These are phyloP conservation scores for Drosophila yakuba DNA, from an alignment of 1,140 invertebrate species.

Conservation along the genomic window DNA sequence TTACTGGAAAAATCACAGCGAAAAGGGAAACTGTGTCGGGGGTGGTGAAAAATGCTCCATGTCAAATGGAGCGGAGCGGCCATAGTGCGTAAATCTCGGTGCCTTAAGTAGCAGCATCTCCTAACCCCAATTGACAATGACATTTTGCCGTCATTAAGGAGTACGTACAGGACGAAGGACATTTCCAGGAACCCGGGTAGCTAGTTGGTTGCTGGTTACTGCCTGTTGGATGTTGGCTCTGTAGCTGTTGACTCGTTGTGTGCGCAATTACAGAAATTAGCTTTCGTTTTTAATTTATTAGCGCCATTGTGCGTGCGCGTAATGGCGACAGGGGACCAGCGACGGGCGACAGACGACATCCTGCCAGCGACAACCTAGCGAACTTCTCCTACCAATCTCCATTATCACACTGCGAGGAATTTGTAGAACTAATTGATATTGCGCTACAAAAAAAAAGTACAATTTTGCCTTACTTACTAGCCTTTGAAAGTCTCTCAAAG, in stretches of 20 bases:
- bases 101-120: constrained; percentile 62
- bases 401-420: constrained; percentile 7
- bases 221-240: constrained; percentile 19
- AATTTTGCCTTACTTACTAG: no score
- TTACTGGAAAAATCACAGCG: constrained; percentile 77
- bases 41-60: constrained; percentile 30
- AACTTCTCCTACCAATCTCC: constrained; percentile 29
- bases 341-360: constrained; percentile 17
- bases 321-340: constrained; percentile 70
- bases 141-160: constrained; percentile 72
- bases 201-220: constrained; percentile 21
- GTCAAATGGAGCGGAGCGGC: constrained; percentile 52
- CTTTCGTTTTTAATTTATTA: constrained; percentile 83
- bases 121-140: constrained; percentile 80
- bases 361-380: constrained; percentile 24
- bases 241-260: constrained; percentile 52
- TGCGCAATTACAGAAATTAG: constrained; percentile 82
- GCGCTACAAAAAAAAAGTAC: no score
- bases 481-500: no score
- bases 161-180: constrained; percentile 1
- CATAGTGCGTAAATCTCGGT: constrained; percentile 80
- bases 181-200: constrained; percentile 15
- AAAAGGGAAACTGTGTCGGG: background rate
- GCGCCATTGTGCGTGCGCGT: constrained; percentile 76
- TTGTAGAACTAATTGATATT: no score